phyloP scores from a whole-genome alignment of 2,797 vertebrate species.

The Capromys pilorides region DNA sequence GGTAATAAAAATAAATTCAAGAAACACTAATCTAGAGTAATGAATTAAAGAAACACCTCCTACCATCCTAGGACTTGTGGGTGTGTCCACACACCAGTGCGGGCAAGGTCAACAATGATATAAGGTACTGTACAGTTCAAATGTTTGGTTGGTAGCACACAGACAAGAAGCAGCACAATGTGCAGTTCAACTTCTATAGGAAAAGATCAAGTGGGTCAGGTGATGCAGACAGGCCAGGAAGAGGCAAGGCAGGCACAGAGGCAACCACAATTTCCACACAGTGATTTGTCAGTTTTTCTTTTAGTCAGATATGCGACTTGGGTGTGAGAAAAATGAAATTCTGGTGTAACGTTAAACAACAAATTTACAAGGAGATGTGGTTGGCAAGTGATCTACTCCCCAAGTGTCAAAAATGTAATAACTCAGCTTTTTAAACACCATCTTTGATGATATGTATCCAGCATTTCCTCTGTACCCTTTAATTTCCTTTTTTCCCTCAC shows the following conservation, averaged over 20 bases:
- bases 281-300: background rate
- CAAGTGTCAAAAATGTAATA: background rate
- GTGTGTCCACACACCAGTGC: too few relatives aligned
- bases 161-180: background rate
- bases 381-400: background rate
- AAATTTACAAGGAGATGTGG: background rate
- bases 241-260: background rate
- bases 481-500: conserved; percentile 44
- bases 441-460: background rate
- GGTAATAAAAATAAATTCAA: background rate
- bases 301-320: background rate
- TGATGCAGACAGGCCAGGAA: background rate
- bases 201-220: background rate
- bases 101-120: too few relatives aligned
- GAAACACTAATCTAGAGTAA: background rate
- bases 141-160: background rate
- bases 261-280: background rate
- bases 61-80: background rate
- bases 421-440: background rate
- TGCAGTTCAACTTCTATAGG: background rate
- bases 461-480: conserved; percentile 8
- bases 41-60: background rate
- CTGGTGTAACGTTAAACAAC: background rate
- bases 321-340: conserved; percentile 7
- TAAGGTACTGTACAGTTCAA: too few relatives aligned